A percentile compares a stretch with the other conserved stretches of the same genome.
phyloP scores from a whole-genome alignment of 2,888 invertebrate genomes.

The Chymomyza fuscimana region DNA sequence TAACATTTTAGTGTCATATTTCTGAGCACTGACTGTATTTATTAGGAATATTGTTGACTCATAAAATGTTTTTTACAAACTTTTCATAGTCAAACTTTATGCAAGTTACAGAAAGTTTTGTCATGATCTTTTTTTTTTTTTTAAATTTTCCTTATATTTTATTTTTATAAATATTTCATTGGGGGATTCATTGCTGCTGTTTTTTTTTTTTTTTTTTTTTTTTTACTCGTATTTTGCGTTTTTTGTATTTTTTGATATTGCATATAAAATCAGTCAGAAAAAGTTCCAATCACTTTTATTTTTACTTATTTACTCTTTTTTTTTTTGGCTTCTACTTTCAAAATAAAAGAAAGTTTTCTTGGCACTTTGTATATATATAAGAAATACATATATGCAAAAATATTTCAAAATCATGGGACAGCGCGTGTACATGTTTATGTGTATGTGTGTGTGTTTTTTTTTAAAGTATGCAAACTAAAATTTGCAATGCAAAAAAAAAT shows the following conservation, averaged over 20 bases:
- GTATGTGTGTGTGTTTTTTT: constrained; percentile 37
- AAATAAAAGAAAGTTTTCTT: constrained; percentile 62
- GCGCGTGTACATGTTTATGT: constrained; percentile 20
- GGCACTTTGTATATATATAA: constrained; percentile 26
- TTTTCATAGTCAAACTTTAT: background rate
- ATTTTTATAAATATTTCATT: constrained; percentile 41
- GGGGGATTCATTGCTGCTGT: constrained; percentile 13
- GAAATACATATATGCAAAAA: background rate
- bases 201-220: background rate
- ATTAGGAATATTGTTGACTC: background rate
- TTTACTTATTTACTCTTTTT: constrained; percentile 32
- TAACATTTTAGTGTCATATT: too few relatives aligned
- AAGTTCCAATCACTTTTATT: constrained; percentile 72
- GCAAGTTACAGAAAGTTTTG: background rate
- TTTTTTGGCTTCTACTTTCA: constrained; percentile 56
- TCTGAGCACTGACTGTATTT: background rate
- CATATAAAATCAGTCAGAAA: constrained; percentile 52
- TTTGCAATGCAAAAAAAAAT: constrained; percentile 67
- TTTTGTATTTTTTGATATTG: constrained; percentile 2
- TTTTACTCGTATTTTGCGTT: constrained; percentile 1
- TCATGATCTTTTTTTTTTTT: background rate
- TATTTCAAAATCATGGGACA: too few relatives aligned
- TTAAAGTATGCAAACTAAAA: constrained; percentile 53
- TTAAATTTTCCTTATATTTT: constrained; percentile 21
- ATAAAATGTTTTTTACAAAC: background rate